Percentiles rank a stretch among this genome's conserved stretches.
Evolutionary conservation across 2,888 invertebrate genomes (phyloP).

Genomic region (Idaea biselata): DNA sequence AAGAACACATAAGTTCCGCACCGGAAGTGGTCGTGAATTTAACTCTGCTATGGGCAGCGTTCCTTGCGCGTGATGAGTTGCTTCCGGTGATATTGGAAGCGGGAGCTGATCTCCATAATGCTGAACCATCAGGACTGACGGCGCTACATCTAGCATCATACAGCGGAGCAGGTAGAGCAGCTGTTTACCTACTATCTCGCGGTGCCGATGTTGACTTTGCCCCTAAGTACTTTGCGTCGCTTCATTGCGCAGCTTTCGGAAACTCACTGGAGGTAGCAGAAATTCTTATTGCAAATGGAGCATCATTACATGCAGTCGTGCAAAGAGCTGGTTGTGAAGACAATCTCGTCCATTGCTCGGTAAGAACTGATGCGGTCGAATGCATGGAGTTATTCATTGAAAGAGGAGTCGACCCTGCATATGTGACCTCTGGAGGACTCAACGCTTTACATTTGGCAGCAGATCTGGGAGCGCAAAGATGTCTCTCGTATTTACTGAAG

Average conservation of each 20-base stretch:
- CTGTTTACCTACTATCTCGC: conserved; percentile 84
- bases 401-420: conserved; percentile 88
- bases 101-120: conserved; percentile 86
- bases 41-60: conserved; percentile 86
- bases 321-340: conserved; percentile 85
- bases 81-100: conserved; percentile 83
- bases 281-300: conserved; percentile 86
- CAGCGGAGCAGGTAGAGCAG: conserved; percentile 86
- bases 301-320: conserved; percentile 85
- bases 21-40: conserved; percentile 86
- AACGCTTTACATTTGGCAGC: conserved; percentile 91
- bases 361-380: conserved; percentile 88
- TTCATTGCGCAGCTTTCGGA: conserved; percentile 94
- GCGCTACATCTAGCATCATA: conserved; percentile 89
- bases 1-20: conserved; percentile 79
- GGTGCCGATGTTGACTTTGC: conserved; percentile 86
- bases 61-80: conserved; percentile 86
- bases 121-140: conserved; percentile 87
- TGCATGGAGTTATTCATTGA: conserved; percentile 88
- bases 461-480: conserved; percentile 87
- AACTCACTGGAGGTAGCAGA: conserved; percentile 90
- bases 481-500: conserved; percentile 87
- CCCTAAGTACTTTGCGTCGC: conserved; percentile 87
- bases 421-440: conserved; percentile 86
- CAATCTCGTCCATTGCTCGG: conserved; percentile 91